A percentile compares a stretch with the other conserved stretches of the same genome.
Conservation (phyloP, 2,797 vertebrate genomes). For the Cossypha caffra region DNA sequence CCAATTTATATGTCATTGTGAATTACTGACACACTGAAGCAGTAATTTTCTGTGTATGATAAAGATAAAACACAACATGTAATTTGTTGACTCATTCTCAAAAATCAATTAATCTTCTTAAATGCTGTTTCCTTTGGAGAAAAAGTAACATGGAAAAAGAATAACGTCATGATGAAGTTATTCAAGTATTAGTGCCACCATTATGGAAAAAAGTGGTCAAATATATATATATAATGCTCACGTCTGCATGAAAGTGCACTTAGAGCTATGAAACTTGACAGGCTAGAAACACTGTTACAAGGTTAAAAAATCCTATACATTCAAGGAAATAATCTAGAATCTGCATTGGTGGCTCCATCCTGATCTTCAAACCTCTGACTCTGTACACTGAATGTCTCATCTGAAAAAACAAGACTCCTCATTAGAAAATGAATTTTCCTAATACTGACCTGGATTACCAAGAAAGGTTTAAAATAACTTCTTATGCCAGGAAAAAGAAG, state of each 20-base stretch:
- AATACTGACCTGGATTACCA: neutral
- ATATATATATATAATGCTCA: neutral
- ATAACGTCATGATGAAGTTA: neutral
- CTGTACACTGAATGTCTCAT: neutral
- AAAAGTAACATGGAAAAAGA: neutral
- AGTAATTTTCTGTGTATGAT: neutral
- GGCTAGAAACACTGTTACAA: neutral
- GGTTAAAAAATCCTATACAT: neutral
- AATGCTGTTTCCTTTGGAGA: neutral
- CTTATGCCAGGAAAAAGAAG: neutral
- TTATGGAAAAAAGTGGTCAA: neutral
- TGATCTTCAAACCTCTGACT: neutral
- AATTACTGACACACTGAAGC: neutral
- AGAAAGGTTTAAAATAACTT: neutral
- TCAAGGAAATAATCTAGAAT: neutral
- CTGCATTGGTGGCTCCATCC: neutral
- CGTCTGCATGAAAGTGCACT: neutral
- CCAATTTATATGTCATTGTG: neutral
- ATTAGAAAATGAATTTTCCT: neutral
- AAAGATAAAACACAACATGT: neutral
- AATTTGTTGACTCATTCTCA: neutral
- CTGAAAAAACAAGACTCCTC: neutral
- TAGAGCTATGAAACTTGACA: neutral
- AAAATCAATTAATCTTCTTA: neutral
- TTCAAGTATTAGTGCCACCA: neutral